phyloP scores from a whole-genome alignment of 53 echinoderm and acorn worm genomes.

The Crossaster papposus region DNA sequence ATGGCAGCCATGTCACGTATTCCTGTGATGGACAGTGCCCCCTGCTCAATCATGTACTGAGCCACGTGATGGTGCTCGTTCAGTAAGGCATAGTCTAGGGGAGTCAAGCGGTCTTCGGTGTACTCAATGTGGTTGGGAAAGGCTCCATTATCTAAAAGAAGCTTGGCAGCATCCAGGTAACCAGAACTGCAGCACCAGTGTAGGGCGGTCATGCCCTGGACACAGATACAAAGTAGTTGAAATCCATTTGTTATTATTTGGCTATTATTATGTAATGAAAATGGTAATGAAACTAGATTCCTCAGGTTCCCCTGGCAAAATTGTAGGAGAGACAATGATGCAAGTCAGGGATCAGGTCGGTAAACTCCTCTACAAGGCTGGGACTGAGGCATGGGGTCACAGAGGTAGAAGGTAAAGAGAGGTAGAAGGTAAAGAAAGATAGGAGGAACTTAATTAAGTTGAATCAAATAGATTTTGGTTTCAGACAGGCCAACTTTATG shows the following conservation, averaged over 20 bases:
- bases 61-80: constrained; percentile 93
- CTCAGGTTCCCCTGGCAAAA: too few species aligned
- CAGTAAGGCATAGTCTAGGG: constrained; percentile 87
- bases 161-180: constrained; percentile 80
- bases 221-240: not conserved
- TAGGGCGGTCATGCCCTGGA: constrained; percentile 95
- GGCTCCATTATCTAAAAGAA: constrained; percentile 79
- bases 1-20: constrained; percentile 93
- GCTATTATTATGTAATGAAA: not conserved
- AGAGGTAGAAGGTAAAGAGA: too few species aligned
- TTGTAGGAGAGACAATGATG: too few species aligned
- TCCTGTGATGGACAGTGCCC: constrained; percentile 89
- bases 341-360: too few species aligned
- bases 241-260: not conserved
- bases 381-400: too few species aligned
- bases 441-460: too few species aligned
- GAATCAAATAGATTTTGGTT: too few species aligned
- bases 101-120: constrained; percentile 84
- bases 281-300: too few species aligned
- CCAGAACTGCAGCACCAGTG: constrained; percentile 97
- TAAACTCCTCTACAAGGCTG: too few species aligned
- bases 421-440: too few species aligned
- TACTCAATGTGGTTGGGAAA: constrained; percentile 95
- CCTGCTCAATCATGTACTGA: constrained; percentile 95
- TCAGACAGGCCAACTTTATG: too few species aligned